A percentile compares a stretch with the other conserved stretches of the same genome.
phyloP scores from a whole-genome alignment of 2,888 invertebrate species.

The Chymomyza amoena region DNA sequence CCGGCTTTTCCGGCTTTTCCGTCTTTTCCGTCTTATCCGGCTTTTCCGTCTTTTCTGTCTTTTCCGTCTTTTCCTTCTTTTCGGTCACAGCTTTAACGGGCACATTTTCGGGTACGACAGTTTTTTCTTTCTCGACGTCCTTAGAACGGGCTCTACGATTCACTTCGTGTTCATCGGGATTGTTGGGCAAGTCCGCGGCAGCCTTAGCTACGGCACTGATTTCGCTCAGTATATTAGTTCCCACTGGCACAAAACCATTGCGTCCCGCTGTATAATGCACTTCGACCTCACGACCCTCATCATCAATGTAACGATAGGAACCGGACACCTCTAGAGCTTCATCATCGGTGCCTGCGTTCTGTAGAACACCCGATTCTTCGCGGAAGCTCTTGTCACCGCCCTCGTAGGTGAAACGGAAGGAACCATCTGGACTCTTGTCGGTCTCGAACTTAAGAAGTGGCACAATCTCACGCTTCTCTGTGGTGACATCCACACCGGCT shows the following conservation, averaged over 20 bases:
- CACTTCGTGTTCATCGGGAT: constrained; percentile 41
- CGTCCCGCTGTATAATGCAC: constrained; percentile 77
- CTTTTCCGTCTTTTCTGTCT: no score
- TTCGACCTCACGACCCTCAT: constrained; percentile 68
- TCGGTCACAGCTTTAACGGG: constrained; percentile 15
- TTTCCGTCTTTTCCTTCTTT: constrained; percentile 15
- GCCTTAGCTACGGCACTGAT: constrained; percentile 70
- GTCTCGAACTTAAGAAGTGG: constrained; percentile 64
- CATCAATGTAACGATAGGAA: constrained; percentile 76
- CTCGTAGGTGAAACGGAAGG: constrained; percentile 73
- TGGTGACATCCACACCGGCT: constrained; percentile 34
- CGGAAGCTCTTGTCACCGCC: constrained; percentile 71
- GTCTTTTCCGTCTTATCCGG: constrained; percentile 6
- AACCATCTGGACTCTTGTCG: constrained; percentile 68
- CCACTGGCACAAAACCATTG: constrained; percentile 77
- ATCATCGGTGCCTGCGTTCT: constrained; percentile 71
- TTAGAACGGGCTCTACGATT: constrained; percentile 54
- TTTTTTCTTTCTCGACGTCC: constrained; percentile 9
- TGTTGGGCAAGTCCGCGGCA: constrained; percentile 69
- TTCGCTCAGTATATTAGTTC: constrained; percentile 69
- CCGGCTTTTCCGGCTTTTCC: constrained; percentile 18
- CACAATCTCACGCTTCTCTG: constrained; percentile 59
- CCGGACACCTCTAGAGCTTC: constrained; percentile 71
- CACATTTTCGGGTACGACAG: constrained; percentile 1
- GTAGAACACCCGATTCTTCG: constrained; percentile 61